Evolutionary conservation across 2,113 vertebrate species (phyloP).

Genomic region (Apteryx owenii): DNA sequence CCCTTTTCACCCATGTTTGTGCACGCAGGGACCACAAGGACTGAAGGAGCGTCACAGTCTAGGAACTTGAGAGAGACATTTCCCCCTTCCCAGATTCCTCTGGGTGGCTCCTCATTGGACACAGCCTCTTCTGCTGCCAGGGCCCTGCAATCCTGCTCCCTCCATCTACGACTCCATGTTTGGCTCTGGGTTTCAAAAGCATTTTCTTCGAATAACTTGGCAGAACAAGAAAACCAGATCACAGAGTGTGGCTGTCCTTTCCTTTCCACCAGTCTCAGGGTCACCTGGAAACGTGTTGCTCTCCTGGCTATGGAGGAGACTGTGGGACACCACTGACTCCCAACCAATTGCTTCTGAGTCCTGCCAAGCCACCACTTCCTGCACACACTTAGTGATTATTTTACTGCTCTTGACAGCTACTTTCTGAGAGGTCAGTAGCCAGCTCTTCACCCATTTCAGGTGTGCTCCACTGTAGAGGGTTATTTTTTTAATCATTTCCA

Average conservation of each 20-base stretch:
- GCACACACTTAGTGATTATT: fast-evolving
- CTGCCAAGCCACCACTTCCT: background rate
- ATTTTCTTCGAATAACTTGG: background rate
- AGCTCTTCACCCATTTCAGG: background rate
- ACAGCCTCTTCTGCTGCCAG: background rate
- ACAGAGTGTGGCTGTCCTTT: fast-evolving
- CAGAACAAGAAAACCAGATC: background rate
- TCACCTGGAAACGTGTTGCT: background rate
- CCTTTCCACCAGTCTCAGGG: background rate
- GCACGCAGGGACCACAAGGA: background rate
- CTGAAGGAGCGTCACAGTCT: background rate
- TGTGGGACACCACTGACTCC: background rate
- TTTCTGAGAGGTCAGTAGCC: background rate
- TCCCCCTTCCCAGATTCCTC: background rate
- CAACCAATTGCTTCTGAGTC: background rate
- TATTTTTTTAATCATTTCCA: background rate
- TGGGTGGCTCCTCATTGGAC: background rate
- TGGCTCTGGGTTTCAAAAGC: background rate
- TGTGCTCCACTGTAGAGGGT: background rate
- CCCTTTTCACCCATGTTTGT: background rate
- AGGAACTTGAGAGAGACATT: background rate
- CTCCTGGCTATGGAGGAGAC: background rate
- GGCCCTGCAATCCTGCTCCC: background rate
- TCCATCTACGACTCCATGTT: background rate
- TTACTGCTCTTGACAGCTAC: background rate